Evolutionary conservation across 2,797 vertebrate species (phyloP), one percentile per base, ranked within the genome.

Genomic region (Sebastes variabilis): DNA sequence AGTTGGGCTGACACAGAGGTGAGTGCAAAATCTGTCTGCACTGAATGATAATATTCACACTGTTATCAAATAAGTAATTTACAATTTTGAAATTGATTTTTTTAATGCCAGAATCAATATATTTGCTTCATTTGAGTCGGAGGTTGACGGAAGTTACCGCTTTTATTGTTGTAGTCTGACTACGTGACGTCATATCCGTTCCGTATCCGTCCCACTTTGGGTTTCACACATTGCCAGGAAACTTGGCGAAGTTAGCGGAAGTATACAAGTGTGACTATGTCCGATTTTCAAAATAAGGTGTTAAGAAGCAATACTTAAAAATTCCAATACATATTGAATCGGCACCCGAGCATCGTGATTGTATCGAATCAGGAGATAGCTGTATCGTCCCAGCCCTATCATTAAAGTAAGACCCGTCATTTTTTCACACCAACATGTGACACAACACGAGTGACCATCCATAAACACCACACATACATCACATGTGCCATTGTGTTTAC

Each of bases 1-100:
- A 86, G 79, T 72, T 87, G 62, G 56, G 82, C 67, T 72, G 73
- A 82, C 84, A 82, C 84, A 65, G 79, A 77, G 66, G 72, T 70
- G 70, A 80, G 74, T 79, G 85, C 55, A 79, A 81, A 85, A 79
- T 71, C 74, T 59, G 38, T 80, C 82, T 64, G 70, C 80, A 22
- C 52, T 38, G 60, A 84, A 85, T 87, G 18, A 72, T 75, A 86
- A 88, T 77, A 77, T 66, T 72, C 60, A 29, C 65, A 24, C 32
- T 32, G 61, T 77, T 68, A 83, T 75, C 72, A 79, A 83, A 67
- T 64, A 60, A 22, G 52, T 5, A 4, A 46, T 49, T 49, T 49
- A 49, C 42, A 49, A 49, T 49, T 49, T 49, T 49, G 18, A 49
- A 49, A 20, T 49, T 0, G 20, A 11, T 54, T 54, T 54, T 54